Conservation (phyloP, 2,888 invertebrate species). For the Leptinotarsa tumamoca region DNA sequence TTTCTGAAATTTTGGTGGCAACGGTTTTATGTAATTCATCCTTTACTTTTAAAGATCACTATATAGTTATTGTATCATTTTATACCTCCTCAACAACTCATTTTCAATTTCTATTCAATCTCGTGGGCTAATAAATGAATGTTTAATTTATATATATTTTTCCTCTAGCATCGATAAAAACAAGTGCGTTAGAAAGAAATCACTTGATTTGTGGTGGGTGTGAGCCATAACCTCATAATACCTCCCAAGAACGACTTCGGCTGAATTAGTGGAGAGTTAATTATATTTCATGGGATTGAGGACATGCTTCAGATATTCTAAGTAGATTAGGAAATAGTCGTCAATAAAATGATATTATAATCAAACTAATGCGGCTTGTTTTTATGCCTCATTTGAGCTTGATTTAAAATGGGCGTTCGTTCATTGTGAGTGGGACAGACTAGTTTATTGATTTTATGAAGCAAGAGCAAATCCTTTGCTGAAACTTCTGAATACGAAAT, state of each 20-base stretch:
- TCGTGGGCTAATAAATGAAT: background rate
- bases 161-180: background rate
- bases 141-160: background rate
- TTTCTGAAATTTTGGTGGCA: no score
- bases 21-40: no score
- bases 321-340: conserved; percentile 15
- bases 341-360: conserved; percentile 16
- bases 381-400: conserved; percentile 12
- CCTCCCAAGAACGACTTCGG: conserved; percentile 7
- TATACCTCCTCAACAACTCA: no score
- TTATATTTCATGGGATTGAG: conserved; percentile 18
- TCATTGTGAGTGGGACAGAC: no score
- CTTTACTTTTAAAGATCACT: no score
- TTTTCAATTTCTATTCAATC: no score
- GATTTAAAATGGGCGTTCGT: background rate
- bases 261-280: conserved; percentile 6
- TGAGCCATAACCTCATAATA: background rate
- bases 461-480: no score
- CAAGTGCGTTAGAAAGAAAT: background rate
- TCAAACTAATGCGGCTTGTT: conserved; percentile 12
- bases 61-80: no score
- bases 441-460: no score
- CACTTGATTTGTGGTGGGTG: background rate
- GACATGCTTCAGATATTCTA: conserved; percentile 4
- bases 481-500: no score